Evolutionary conservation across 1,140 invertebrate species (phyloP).

Genomic region (Aradophagus sp.): DNA sequence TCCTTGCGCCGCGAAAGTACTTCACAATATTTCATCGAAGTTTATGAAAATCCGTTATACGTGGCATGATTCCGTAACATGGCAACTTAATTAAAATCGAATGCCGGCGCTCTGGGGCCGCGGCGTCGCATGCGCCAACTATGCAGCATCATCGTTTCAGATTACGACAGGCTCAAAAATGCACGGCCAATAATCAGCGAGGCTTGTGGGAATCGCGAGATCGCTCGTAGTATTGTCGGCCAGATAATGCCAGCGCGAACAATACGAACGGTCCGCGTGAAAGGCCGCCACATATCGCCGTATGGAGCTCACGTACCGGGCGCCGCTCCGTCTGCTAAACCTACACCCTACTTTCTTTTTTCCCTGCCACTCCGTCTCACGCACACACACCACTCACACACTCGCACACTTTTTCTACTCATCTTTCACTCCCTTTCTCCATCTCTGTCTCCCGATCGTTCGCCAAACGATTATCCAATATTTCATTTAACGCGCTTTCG

Average conservation of each 20-base stretch:
- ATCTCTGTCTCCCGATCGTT: too few relatives aligned
- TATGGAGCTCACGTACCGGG: conserved; percentile 8
- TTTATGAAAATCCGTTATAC: conserved; percentile 54
- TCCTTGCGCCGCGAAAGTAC: conserved; percentile 46
- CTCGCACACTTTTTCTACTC: too few relatives aligned
- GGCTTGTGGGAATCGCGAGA: conserved; percentile 40
- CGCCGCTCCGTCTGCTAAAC: conserved; percentile 12
- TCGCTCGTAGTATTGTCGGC: conserved; percentile 26
- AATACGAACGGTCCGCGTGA: conserved; percentile 26
- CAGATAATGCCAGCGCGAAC: conserved; percentile 13
- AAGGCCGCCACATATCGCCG: conserved; percentile 27
- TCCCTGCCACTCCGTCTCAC: too few relatives aligned
- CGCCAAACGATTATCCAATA: conserved; percentile 16
- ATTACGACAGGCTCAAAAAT: conserved; percentile 48
- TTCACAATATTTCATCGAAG: conserved; percentile 55
- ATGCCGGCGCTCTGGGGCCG: conserved; percentile 28
- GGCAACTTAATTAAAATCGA: conserved; percentile 55
- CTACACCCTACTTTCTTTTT: conserved; percentile 7
- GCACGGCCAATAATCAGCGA: conserved; percentile 48
- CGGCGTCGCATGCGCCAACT: conserved; percentile 43
- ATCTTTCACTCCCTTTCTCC: too few relatives aligned
- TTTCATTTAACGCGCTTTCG: conserved; percentile 12
- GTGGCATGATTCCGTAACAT: conserved; percentile 44
- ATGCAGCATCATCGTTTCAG: conserved; percentile 51
- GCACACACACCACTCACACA: too few relatives aligned